phyloP scores from a whole-genome alignment of 2,888 invertebrate species.

The Pristionchus entomophagus region DNA sequence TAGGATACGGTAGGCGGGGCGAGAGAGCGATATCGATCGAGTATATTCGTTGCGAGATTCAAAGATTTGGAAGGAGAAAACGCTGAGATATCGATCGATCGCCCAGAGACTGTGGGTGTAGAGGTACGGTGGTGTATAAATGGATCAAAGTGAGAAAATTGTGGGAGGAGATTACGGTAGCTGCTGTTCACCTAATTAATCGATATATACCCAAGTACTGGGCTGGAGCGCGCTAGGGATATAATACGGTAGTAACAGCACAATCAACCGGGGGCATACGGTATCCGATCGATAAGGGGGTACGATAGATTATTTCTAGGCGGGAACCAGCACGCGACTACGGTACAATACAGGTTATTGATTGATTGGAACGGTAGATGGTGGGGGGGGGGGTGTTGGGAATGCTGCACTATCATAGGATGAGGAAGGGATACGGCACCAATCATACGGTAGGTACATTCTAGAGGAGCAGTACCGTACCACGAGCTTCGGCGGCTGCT shows the following conservation, averaged over 20 bases:
- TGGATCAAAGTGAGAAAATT: conserved; percentile 13
- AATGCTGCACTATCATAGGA: background rate
- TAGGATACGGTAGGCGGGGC: background rate
- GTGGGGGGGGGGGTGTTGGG: background rate
- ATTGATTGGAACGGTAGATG: background rate
- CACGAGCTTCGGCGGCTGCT: background rate
- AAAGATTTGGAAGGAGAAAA: background rate
- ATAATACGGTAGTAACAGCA: background rate
- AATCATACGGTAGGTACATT: background rate
- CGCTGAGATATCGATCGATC: conserved; percentile 24
- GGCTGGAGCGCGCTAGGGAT: too few species aligned
- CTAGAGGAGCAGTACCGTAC: background rate
- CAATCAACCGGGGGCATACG: background rate
- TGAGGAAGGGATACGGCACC: background rate
- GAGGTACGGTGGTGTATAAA: background rate
- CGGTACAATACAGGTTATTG: conserved; percentile 17
- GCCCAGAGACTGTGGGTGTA: background rate
- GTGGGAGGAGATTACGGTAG: background rate
- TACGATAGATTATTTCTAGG: background rate
- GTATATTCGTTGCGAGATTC: conserved; percentile 26
- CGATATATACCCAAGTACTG: background rate
- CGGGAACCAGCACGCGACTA: conserved; percentile 31
- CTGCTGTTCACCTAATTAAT: too few species aligned
- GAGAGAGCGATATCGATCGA: conserved; percentile 9
- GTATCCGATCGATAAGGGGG: background rate